Percentiles rank a stretch among this genome's conserved stretches.
These are phyloP conservation scores for Poeciliopsis turrubarensis DNA, from an alignment of 2,113 vertebrate species.

Conservation along the genomic window DNA sequence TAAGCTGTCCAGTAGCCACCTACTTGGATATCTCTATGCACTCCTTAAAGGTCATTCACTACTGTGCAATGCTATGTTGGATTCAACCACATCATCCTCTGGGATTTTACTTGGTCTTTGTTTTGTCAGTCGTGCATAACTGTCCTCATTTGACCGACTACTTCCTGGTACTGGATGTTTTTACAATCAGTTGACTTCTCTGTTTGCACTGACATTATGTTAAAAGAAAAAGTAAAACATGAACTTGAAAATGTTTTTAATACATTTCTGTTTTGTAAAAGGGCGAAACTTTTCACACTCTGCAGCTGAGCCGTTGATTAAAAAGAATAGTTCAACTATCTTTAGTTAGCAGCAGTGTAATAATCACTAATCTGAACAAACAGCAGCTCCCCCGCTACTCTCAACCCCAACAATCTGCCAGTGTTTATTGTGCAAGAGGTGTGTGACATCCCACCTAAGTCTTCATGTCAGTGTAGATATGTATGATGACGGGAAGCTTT, in stretches of 20 bases:
- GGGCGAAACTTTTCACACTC: neutral
- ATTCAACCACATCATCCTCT: neutral
- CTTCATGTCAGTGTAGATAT: constrained; percentile 70
- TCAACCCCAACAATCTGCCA: neutral
- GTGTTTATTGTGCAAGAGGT: neutral
- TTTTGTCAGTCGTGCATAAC: neutral
- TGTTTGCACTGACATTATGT: neutral
- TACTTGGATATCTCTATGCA: neutral
- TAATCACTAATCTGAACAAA: neutral
- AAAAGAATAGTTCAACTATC: neutral
- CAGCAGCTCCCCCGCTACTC: no score
- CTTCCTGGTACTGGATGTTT: neutral
- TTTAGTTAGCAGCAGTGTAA: neutral
- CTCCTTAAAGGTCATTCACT: neutral
- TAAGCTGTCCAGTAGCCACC: neutral
- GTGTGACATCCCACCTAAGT: constrained; percentile 37
- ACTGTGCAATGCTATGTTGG: neutral
- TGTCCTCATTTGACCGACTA: neutral
- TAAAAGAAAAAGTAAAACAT: neutral
- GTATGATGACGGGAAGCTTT: constrained; percentile 53
- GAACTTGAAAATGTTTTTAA: neutral
- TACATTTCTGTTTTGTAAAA: no score
- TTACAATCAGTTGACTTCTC: neutral
- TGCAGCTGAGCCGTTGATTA: neutral
- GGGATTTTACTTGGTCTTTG: neutral